phyloP scores from a whole-genome alignment of 1,140 invertebrate species.

The Bombus soroeensis region DNA sequence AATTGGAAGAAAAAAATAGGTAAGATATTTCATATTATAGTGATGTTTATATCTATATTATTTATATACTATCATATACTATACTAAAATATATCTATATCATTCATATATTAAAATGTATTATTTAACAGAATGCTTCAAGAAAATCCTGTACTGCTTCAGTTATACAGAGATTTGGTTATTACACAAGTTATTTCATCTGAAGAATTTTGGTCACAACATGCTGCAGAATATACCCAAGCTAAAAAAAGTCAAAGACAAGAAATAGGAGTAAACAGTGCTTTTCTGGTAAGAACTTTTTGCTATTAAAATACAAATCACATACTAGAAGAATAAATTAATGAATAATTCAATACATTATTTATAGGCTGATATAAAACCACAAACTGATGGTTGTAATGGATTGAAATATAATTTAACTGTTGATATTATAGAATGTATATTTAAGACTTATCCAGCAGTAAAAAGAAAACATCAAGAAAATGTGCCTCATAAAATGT shows the following conservation, averaged over 20 bases:
- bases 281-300: slow-evolving; percentile 77
- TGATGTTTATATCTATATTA: background rate
- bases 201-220: slow-evolving; percentile 98
- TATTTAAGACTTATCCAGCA: slow-evolving; percentile 99
- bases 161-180: slow-evolving; percentile 96
- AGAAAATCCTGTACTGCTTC: slow-evolving; percentile 91
- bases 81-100: background rate
- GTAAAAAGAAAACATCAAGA: slow-evolving; percentile 98
- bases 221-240: slow-evolving; percentile 90
- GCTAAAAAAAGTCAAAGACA: slow-evolving; percentile 88
- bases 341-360: slow-evolving; percentile 48
- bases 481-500: slow-evolving; percentile 97
- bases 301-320: slow-evolving; percentile 13
- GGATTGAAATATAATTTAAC: slow-evolving; percentile 99
- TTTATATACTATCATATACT: background rate
- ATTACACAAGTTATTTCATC: slow-evolving; percentile 96
- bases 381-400: slow-evolving; percentile 98
- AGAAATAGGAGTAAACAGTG: slow-evolving; percentile 89
- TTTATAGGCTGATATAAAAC: slow-evolving; percentile 95
- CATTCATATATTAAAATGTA: background rate
- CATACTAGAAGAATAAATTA: background rate
- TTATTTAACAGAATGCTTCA: slow-evolving; percentile 86
- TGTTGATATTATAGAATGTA: slow-evolving; percentile 97
- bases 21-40: slow-evolving; percentile 47
- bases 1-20: slow-evolving; percentile 94